phyloP scores from a whole-genome alignment of 1,140 invertebrate species.

The Drosophila serrata region DNA sequence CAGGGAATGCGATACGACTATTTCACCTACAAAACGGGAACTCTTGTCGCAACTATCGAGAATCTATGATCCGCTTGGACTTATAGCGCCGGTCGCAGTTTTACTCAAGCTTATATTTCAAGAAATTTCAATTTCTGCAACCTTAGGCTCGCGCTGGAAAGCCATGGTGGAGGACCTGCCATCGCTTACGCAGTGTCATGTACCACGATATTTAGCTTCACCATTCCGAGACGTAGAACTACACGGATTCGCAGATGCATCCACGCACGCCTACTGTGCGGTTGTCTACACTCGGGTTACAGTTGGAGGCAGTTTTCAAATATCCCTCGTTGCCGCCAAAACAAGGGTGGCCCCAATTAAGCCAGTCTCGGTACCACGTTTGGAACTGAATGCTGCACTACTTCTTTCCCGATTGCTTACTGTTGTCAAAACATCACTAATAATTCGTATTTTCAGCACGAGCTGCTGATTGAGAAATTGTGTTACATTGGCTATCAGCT shows the following conservation, averaged over 20 bases:
- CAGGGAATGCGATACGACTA: not conserved
- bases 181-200: not conserved
- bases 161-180: not conserved
- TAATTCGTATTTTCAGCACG: not conserved
- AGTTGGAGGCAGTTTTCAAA: not conserved
- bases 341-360: not conserved
- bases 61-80: not conserved
- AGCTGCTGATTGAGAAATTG: constrained; percentile 1
- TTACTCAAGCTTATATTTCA: not conserved
- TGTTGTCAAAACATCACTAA: not conserved
- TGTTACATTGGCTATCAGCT: not conserved
- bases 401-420: no score
- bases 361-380: no score
- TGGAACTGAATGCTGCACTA: no score
- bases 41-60: not conserved
- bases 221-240: not conserved
- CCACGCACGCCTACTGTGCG: not conserved
- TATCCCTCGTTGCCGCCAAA: not conserved
- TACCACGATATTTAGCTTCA: not conserved
- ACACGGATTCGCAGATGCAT: not conserved
- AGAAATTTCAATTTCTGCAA: not conserved
- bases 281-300: not conserved
- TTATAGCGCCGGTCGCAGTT: not conserved
- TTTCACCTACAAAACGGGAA: not conserved
- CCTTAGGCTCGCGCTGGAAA: not conserved